These are phyloP conservation scores for Trichomycterus rosablanca DNA, from an alignment of 2,113 vertebrate species.

Conservation along the genomic window DNA sequence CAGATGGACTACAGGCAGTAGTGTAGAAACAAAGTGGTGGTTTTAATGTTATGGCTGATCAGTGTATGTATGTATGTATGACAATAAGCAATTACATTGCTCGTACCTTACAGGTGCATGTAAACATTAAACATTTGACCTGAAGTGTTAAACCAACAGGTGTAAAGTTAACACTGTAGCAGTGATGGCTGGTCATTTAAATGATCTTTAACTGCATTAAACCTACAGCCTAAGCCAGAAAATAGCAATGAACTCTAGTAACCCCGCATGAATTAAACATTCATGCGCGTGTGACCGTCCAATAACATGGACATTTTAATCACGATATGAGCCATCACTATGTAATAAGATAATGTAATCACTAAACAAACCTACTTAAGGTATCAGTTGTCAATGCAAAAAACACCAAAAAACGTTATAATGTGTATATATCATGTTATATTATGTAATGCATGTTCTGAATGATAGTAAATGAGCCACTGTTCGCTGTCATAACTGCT, in stretches of 20 bases:
- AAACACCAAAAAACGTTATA: too few species aligned
- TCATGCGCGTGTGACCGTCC: slow-evolving; percentile 25
- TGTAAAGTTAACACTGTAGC: slow-evolving; percentile 4
- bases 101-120: too few species aligned
- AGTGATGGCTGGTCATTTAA: neutral
- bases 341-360: too few species aligned
- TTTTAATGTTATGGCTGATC: too few species aligned
- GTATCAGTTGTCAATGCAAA: too few species aligned
- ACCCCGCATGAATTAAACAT: slow-evolving; percentile 39
- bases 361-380: too few species aligned
- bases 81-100: too few species aligned
- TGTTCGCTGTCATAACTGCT: neutral
- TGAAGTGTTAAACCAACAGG: neutral
- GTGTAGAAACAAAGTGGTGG: too few species aligned
- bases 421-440: neutral
- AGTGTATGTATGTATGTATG: too few species aligned
- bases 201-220: too few species aligned
- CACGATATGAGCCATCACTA: slow-evolving; percentile 25
- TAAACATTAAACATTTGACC: too few species aligned
- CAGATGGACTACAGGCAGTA: too few species aligned
- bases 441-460: neutral
- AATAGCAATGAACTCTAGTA: slow-evolving; percentile 40
- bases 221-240: neutral
- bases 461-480: neutral
- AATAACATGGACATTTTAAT: neutral